Evolutionary conservation across 2,113 vertebrate species (phyloP).

Genomic region (Cheilinus undulatus): DNA sequence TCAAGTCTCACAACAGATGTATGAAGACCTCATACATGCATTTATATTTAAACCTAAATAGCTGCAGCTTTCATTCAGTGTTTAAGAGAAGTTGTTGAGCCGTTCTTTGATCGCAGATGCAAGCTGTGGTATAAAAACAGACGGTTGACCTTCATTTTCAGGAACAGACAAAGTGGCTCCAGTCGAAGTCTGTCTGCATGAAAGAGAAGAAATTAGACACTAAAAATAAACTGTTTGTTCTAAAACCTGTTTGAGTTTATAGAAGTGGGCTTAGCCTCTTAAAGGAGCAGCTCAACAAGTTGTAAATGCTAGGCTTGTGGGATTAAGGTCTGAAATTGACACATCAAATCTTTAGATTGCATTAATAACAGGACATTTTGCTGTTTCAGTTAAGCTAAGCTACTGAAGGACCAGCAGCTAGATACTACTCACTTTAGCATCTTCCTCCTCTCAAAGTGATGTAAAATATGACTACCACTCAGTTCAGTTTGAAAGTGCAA

Average conservation of each 20-base stretch:
- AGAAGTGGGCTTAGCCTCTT: not conserved
- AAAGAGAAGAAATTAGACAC: not conserved
- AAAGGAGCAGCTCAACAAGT: too few species aligned
- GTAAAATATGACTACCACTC: too few species aligned
- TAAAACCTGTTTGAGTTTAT: not conserved
- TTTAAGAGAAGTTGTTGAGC: not conserved
- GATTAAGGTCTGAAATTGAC: too few species aligned
- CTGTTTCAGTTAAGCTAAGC: too few species aligned
- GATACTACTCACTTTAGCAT: too few species aligned
- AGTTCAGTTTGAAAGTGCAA: too few species aligned
- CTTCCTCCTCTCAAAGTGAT: too few species aligned
- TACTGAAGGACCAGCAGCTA: too few species aligned
- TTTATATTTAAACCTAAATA: not conserved
- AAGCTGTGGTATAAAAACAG: not conserved
- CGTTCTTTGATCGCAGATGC: not conserved
- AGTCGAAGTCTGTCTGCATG: constrained; percentile 3
- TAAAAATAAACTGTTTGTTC: not conserved
- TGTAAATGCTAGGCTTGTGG: too few species aligned
- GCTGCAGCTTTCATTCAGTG: not conserved
- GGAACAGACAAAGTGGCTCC: constrained; percentile 6
- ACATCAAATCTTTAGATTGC: too few species aligned
- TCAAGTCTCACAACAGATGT: constrained; percentile 17
- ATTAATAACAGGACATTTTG: too few species aligned
- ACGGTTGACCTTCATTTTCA: constrained; percentile 6
- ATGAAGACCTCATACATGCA: not conserved